These are phyloP conservation scores for Trachelus stipa DNA, from an alignment of 2,888 invertebrate species.

Conservation along the genomic window DNA sequence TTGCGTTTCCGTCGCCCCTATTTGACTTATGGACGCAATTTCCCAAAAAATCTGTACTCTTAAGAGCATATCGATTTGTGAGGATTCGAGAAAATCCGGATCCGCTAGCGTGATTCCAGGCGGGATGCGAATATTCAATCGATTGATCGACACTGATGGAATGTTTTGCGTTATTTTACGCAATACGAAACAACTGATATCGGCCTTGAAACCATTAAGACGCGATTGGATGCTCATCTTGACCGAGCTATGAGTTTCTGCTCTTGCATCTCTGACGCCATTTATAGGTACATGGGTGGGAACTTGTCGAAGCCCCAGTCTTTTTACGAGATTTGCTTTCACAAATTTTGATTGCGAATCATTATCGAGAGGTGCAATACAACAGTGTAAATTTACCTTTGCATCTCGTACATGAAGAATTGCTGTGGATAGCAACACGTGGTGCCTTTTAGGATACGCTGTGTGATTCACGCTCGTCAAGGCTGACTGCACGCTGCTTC, in stretches of 20 bases:
- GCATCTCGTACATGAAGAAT: slow-evolving; percentile 13
- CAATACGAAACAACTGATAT: slow-evolving; percentile 22
- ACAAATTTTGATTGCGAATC: slow-evolving; percentile 22
- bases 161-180: slow-evolving; percentile 22
- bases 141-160: slow-evolving; percentile 12
- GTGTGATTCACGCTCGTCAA: too few species aligned
- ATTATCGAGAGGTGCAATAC: slow-evolving; percentile 18
- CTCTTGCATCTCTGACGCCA: slow-evolving; percentile 6
- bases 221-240: neutral
- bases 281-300: slow-evolving; percentile 3
- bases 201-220: slow-evolving; percentile 12
- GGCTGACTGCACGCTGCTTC: too few species aligned
- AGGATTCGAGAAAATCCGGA: slow-evolving; percentile 20
- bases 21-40: slow-evolving; percentile 14
- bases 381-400: neutral
- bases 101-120: slow-evolving; percentile 24
- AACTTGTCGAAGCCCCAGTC: neutral
- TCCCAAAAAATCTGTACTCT: slow-evolving; percentile 25
- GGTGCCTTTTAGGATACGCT: too few species aligned
- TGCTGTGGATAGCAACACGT: slow-evolving; percentile 17
- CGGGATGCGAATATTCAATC: slow-evolving; percentile 14
- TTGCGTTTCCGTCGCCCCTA: slow-evolving; percentile 12
- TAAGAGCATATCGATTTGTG: slow-evolving; percentile 23
- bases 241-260: neutral
- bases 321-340: slow-evolving; percentile 1